Conservation (phyloP, 2,113 vertebrate genomes). For the Salvator merianae region DNA sequence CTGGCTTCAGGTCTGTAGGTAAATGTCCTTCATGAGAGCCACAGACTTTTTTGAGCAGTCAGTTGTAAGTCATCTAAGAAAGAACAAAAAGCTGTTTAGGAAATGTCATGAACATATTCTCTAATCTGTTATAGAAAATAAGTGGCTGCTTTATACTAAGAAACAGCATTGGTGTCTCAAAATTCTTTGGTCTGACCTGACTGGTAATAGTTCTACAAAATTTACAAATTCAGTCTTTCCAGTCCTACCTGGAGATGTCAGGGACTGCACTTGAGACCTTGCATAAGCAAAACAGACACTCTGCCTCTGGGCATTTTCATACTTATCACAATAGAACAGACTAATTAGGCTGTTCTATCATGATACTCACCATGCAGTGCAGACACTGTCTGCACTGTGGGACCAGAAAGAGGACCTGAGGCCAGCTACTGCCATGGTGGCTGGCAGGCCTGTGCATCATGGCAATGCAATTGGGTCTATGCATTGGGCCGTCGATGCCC, state of each 20-base stretch:
- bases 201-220: no score
- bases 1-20: neutral
- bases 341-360: no score
- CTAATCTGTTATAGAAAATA: neutral
- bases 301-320: no score
- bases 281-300: neutral
- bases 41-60: neutral
- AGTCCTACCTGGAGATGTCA: neutral
- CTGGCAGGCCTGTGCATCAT: no score
- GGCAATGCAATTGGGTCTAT: no score
- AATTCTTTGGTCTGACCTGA: neutral
- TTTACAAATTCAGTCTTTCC: neutral
- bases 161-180: no score
- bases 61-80: neutral
- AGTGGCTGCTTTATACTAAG: neutral
- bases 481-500: no score
- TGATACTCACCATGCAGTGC: no score
- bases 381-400: no score
- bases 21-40: neutral
- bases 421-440: no score
- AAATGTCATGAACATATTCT: neutral
- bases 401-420: no score
- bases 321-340: no score
- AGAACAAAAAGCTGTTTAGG: neutral
- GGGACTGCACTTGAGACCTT: neutral